Conservation (phyloP, 2,888 invertebrate species). For the Metallyticus violacea region DNA sequence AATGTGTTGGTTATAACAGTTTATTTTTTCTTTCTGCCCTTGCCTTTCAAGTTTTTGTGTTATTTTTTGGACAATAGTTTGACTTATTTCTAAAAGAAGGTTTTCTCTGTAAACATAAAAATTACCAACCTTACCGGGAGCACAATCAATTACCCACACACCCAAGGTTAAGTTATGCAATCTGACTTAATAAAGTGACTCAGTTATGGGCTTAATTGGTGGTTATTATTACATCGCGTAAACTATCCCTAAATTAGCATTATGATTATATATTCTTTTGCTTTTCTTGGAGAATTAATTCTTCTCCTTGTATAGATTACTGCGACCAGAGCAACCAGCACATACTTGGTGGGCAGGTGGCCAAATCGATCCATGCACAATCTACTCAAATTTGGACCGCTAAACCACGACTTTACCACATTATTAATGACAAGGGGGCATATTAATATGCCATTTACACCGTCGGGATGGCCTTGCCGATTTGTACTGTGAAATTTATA, state of each 20-base stretch:
- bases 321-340: background rate
- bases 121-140: background rate
- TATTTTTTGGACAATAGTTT: background rate
- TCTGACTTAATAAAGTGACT: background rate
- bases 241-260: background rate
- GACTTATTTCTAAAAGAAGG: background rate
- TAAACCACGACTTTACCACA: background rate
- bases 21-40: too few relatives aligned
- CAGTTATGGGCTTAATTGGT: background rate
- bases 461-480: background rate
- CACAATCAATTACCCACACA: background rate
- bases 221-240: background rate
- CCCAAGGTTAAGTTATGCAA: background rate
- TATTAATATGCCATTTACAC: background rate
- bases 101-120: background rate
- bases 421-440: background rate
- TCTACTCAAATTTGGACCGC: background rate
- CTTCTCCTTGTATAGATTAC: background rate
- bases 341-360: background rate
- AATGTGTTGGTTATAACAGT: too few relatives aligned
- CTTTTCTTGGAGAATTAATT: background rate
- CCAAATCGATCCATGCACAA: background rate
- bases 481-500: background rate
- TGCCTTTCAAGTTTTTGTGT: too few relatives aligned
- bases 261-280: background rate